Percentiles rank a stretch among this genome's conserved stretches.
phyloP scores from a whole-genome alignment of 2,113 vertebrate genomes.

The Microtus montanus region DNA sequence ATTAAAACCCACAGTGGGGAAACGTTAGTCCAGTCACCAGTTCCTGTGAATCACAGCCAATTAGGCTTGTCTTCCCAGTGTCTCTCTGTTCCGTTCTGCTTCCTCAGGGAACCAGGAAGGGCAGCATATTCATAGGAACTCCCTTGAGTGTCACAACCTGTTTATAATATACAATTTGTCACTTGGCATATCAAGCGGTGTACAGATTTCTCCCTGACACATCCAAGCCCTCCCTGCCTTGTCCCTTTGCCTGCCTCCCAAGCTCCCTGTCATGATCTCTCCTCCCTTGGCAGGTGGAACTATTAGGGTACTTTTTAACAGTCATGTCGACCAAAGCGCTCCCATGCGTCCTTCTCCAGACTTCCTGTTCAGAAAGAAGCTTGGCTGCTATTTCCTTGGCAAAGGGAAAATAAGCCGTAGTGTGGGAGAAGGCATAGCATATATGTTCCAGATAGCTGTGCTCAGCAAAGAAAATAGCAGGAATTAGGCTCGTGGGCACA shows the following conservation, averaged over 20 bases:
- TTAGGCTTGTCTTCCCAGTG: neutral
- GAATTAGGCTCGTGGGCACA: conserved; percentile 8
- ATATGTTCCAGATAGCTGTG: conserved; percentile 12
- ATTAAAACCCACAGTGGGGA: conserved; percentile 22
- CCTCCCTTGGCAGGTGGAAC: neutral
- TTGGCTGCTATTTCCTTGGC: conserved; percentile 39
- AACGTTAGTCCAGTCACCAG: conserved; percentile 23
- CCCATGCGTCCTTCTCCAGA: neutral
- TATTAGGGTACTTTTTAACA: neutral
- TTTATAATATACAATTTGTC: neutral
- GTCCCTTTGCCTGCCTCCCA: neutral
- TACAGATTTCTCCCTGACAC: neutral
- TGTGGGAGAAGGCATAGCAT: neutral
- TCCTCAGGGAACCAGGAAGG: neutral
- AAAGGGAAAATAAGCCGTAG: neutral
- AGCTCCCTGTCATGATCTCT: neutral
- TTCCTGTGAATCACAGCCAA: neutral
- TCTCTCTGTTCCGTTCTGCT: neutral
- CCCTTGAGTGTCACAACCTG: neutral
- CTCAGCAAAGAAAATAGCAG: conserved; percentile 40
- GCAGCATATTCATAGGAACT: neutral
- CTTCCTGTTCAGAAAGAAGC: conserved; percentile 34
- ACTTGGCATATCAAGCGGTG: neutral
- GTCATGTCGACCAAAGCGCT: neutral
- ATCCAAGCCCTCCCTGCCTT: neutral